Base-by-base conservation (phyloP, 2,888 invertebrate genomes). In the Julus scandinavius region DNA sequence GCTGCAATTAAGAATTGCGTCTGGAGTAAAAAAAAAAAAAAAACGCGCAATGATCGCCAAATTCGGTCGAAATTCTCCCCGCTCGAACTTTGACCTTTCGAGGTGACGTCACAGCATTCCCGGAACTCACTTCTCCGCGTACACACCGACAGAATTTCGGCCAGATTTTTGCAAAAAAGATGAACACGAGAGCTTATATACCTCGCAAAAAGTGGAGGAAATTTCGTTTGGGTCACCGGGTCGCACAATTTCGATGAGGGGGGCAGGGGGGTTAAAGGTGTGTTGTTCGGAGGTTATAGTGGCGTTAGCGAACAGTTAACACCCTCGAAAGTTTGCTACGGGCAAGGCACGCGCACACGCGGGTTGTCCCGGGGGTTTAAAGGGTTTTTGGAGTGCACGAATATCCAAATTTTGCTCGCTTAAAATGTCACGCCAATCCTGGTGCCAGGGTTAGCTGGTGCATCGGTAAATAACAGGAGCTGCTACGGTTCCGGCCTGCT, bases 401-500 rank as follows among this genome's bases (percentile, higher is more conserved):
- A 72, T 72, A 72, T 72, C 72, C 72, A 45, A 45, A 45, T 45
- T 45, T 45, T 7, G 45, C 7, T 29, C 7, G 45, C 5, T 45
- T 20, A 11, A 72, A 72, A 72, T 72, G 20, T 13, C 54, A 17
- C 15, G 54, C 54, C 13, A 54, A 54, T 54, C 54, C 72, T 29
- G 11, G 29, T 20, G 72, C 72, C 11, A 72, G 29, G 11, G 72
- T 15, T 54, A 54, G 72, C 58, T 72, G 20, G 72, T 72, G 20
- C 20, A 29, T 72, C 20, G 7, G 72, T 72, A 7, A 63, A 63
- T n/a, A 29, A 72, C 20, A 72, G 29, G 72, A 72, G 72, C 72
- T 72, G 72, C 72, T 72, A 72, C 72, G 72, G 72, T 20, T 72
- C 72, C 72, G 72, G 72, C 20, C 72, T 72, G 72, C 72, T 72